These are phyloP conservation scores for Resseliella maxima DNA, from an alignment of 2,888 invertebrate species.

Conservation along the genomic window DNA sequence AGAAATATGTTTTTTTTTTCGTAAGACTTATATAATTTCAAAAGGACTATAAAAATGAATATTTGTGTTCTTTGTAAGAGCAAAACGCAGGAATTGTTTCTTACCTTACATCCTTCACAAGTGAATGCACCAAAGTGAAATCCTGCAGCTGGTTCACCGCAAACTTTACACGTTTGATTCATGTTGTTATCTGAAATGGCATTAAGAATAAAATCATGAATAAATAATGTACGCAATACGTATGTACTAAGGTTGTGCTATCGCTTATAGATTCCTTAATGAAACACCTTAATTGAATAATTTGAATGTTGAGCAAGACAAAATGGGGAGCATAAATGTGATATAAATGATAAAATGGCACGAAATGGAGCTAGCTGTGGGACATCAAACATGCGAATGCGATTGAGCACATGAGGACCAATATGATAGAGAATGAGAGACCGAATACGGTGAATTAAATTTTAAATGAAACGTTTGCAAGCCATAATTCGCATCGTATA, in stretches of 20 bases:
- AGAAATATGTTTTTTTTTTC: too few relatives aligned
- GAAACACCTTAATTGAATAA: constrained; percentile 7
- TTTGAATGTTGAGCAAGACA: neutral
- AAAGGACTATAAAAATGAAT: neutral
- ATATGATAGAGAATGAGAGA: neutral
- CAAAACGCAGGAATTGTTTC: neutral
- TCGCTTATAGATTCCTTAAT: neutral
- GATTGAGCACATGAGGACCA: too few relatives aligned
- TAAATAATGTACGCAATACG: neutral
- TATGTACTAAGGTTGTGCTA: neutral
- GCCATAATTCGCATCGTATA: neutral
- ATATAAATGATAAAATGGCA: constrained; percentile 19
- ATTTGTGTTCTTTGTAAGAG: too few relatives aligned
- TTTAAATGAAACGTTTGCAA: neutral
- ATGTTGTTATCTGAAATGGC: constrained; percentile 42
- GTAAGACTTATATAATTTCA: too few relatives aligned
- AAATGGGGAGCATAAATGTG: neutral
- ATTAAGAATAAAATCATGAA: neutral
- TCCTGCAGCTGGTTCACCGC: constrained; percentile 56
- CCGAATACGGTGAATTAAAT: constrained; percentile 12
- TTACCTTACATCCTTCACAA: constrained; percentile 57
- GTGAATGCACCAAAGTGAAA: constrained; percentile 57
- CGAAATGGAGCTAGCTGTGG: neutral
- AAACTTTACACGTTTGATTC: constrained; percentile 56
- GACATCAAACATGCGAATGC: neutral